phyloP scores from a whole-genome alignment of 2,888 invertebrate genomes.

The Hirtodrosophila alboralis region DNA sequence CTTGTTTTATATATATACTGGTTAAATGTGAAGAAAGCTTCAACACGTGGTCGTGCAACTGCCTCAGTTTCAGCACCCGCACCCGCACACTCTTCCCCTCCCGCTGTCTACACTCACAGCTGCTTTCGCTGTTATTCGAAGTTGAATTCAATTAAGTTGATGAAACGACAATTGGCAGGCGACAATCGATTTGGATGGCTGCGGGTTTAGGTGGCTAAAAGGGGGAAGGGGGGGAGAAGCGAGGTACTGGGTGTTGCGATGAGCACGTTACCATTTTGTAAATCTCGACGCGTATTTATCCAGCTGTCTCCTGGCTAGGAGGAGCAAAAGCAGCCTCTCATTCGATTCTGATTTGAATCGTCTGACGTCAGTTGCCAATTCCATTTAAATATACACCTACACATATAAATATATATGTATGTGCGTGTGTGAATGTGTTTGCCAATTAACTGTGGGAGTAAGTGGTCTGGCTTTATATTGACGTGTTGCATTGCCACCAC shows the following conservation, averaged over 20 bases:
- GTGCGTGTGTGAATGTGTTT: constrained; percentile 19
- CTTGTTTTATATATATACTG: constrained; percentile 20
- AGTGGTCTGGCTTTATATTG: constrained; percentile 46
- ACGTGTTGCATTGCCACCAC: constrained; percentile 33
- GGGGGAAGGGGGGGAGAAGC: background rate
- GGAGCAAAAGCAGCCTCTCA: constrained; percentile 4
- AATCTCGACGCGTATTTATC: constrained; percentile 39
- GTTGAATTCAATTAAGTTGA: constrained; percentile 71
- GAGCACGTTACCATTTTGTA: constrained; percentile 10
- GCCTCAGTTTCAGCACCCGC: background rate
- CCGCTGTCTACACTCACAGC: background rate
- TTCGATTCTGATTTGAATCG: constrained; percentile 13
- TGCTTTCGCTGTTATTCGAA: constrained; percentile 17
- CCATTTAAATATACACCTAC: constrained; percentile 16
- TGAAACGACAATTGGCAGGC: constrained; percentile 68
- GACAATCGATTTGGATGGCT: constrained; percentile 11
- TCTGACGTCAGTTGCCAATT: constrained; percentile 6
- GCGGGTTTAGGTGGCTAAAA: background rate
- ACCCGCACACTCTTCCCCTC: background rate
- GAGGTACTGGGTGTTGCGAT: constrained; percentile 3
- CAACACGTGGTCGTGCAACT: constrained; percentile 31
- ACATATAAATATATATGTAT: constrained; percentile 46
- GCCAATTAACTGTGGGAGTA: constrained; percentile 60
- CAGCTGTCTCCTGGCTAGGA: constrained; percentile 13
- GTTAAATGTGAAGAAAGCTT: constrained; percentile 32